Evolutionary conservation across 2,888 invertebrate species (phyloP), one percentile per base, ranked within the genome.

Genomic region (Embidobia sp.): DNA sequence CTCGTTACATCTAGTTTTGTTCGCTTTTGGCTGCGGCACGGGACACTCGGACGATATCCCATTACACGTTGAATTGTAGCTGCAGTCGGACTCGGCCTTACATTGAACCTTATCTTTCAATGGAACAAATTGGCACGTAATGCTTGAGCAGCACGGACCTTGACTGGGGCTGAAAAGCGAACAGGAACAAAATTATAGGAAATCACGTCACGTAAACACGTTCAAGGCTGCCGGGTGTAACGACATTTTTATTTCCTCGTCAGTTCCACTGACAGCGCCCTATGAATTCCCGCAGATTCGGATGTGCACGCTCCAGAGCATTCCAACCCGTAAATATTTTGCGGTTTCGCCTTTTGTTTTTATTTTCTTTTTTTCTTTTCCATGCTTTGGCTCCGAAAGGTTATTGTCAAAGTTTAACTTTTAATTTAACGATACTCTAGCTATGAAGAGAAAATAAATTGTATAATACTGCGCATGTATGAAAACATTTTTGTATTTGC

Each of bases 1-100:
- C 87, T 98, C 96, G 88, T 98, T 98, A 89, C 99, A 99, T 85
- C 96, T 93, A n/a, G 98, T 97, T 87, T 95, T 95, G 89, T 99
- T 94, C 37, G 94, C 93, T 85, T 96, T 94, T 26, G 96, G 94
- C 26, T 91, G 90, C 0, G 99, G 96, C 44, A 91, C 90, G 1
- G 99, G 99, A 89, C 99, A 99, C 85, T 94, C 94, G 5, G 98
- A 95, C 7, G 94, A 93, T 49, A 91, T 91, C 0, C 97, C 97
- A 85, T 95, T 94, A 90, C 99, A 99, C 83, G 92, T 93, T 42
- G 97, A 94, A 40, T 95, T 94, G 91, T 94, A 94, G 85, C 96
- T 96, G 90, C 99, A 99, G 87, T 98, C 98, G 3, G 94, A 94
- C 83, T 95, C 96, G 79, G 94, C 92, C 87, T 95, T 95, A 85